Evolutionary conservation across 2,888 invertebrate species (phyloP).

Genomic region (Tolmerus cingulatus): DNA sequence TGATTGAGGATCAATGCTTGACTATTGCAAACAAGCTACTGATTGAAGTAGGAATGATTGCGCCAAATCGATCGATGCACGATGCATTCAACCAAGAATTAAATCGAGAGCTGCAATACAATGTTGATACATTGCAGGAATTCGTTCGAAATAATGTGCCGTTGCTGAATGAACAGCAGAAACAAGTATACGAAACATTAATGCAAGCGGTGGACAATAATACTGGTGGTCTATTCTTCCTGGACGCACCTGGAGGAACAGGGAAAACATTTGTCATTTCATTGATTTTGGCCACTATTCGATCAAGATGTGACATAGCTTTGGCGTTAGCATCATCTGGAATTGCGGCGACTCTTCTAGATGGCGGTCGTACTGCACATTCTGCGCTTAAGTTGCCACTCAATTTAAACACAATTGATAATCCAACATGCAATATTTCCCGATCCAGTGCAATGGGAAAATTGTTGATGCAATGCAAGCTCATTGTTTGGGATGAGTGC

Average conservation of each 20-base stretch:
- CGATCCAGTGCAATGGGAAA: too few relatives aligned
- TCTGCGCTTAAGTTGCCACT: too few relatives aligned
- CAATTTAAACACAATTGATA: too few relatives aligned
- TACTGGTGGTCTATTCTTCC: slow-evolving; percentile 42
- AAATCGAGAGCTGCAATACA: slow-evolving; percentile 49
- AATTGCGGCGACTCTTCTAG: slow-evolving; percentile 55
- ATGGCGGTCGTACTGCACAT: too few relatives aligned
- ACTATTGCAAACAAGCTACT: not conserved
- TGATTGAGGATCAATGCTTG: slow-evolving; percentile 48
- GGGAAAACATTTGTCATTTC: slow-evolving; percentile 46
- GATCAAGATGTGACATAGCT: not conserved
- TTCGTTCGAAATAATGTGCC: slow-evolving; percentile 43
- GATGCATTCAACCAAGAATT: slow-evolving; percentile 43
- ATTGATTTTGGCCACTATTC: slow-evolving; percentile 49
- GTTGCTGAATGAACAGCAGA: slow-evolving; percentile 40
- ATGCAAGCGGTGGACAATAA: slow-evolving; percentile 50
- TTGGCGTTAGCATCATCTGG: not conserved
- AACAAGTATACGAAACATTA: slow-evolving; percentile 48
- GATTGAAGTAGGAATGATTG: not conserved
- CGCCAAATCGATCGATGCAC: slow-evolving; percentile 42
- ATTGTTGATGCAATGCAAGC: too few relatives aligned
- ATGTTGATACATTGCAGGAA: slow-evolving; percentile 45
- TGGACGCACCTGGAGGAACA: slow-evolving; percentile 47
- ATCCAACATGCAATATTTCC: too few relatives aligned
- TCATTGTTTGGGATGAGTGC: too few relatives aligned